These are phyloP conservation scores for Rynchops niger DNA, from an alignment of 2,113 vertebrate genomes.

Conservation along the genomic window DNA sequence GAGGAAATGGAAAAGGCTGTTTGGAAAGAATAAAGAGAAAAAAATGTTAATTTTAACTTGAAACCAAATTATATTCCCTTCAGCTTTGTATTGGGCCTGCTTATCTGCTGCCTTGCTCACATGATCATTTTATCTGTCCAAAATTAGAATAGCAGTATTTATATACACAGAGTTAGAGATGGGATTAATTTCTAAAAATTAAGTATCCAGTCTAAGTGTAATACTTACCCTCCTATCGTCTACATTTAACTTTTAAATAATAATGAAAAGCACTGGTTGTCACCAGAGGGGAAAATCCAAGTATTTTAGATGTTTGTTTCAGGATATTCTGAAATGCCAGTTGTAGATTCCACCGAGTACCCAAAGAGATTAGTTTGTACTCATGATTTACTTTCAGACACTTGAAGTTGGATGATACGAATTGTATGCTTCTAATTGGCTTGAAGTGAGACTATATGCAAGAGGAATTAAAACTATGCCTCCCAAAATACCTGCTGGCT, in stretches of 20 bases:
- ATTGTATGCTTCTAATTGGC: neutral
- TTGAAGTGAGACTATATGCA: neutral
- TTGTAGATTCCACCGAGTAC: neutral
- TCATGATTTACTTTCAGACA: neutral
- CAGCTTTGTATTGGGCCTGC: neutral
- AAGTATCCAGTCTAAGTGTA: neutral
- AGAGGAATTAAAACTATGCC: neutral
- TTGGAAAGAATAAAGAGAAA: neutral
- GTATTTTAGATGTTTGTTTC: neutral
- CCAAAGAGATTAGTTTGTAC: neutral
- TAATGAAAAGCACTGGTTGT: neutral
- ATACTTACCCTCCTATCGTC: neutral
- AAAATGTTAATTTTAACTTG: neutral
- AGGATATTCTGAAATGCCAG: neutral
- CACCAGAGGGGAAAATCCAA: neutral
- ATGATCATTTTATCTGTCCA: neutral
- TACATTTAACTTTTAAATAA: neutral
- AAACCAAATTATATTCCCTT: neutral
- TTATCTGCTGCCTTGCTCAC: neutral
- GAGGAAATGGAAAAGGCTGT: neutral
- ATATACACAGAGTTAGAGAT: neutral
- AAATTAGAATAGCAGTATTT: neutral
- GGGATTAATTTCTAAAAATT: neutral
- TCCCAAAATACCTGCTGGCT: neutral
- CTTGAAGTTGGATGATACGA: neutral